Conservation (phyloP, 2,888 invertebrate species). For the Eurytoma adleriae region DNA sequence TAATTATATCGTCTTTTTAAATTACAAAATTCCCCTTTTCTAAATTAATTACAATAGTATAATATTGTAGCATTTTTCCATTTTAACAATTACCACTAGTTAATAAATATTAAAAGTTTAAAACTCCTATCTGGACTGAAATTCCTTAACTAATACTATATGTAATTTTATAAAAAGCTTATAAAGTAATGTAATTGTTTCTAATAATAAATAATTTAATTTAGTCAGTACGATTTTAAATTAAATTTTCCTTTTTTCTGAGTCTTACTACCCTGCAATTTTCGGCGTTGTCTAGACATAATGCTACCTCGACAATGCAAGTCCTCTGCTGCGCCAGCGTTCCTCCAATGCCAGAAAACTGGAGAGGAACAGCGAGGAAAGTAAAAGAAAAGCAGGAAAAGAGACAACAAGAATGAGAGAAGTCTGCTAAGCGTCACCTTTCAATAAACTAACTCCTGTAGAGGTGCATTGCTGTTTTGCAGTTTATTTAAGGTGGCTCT, state of each 20-base stretch:
- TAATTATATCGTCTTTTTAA: too few relatives aligned
- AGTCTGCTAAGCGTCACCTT: constrained; percentile 23
- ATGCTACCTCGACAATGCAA: not conserved
- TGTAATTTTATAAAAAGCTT: too few relatives aligned
- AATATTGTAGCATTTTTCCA: too few relatives aligned
- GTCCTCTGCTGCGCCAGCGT: constrained; percentile 23
- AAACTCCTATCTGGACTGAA: too few relatives aligned
- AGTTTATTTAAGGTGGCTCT: constrained; percentile 18
- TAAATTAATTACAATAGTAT: too few relatives aligned
- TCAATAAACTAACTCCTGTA: constrained; percentile 34
- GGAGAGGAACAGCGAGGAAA: not conserved
- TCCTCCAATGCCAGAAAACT: constrained; percentile 1
- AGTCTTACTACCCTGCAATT: constrained; percentile 2
- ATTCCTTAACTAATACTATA: too few relatives aligned
- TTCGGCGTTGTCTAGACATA: not conserved
- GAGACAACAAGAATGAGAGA: not conserved
- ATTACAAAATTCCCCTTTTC: too few relatives aligned
- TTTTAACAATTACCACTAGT: too few relatives aligned
- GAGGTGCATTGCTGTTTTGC: constrained; percentile 15
- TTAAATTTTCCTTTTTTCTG: constrained; percentile 36
- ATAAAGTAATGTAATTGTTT: too few relatives aligned
- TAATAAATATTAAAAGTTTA: too few relatives aligned
- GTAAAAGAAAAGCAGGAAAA: not conserved
- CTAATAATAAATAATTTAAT: too few relatives aligned
- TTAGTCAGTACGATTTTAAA: not conserved